A percentile compares a stretch with the other conserved stretches of the same genome.
Evolutionary conservation across 1,140 invertebrate genomes (phyloP).

Genomic region (Heterodera carotae): DNA sequence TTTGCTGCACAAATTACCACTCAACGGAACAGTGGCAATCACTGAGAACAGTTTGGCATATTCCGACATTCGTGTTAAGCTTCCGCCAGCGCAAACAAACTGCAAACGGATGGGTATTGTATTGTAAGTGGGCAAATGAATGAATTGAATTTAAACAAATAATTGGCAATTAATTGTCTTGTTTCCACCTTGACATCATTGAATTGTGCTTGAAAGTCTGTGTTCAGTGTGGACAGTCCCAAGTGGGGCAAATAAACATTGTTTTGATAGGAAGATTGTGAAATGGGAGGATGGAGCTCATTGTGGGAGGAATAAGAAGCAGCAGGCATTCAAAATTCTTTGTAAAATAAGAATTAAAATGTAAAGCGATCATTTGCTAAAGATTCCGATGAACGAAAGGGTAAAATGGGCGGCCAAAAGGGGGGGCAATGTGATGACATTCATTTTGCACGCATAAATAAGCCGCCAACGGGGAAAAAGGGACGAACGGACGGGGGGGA

Average conservation of each 20-base stretch:
- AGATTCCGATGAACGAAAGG: no score
- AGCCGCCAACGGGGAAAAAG: no score
- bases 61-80: conserved; percentile 86
- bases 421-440: no score
- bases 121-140: conserved; percentile 59
- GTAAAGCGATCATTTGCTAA: no score
- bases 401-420: no score
- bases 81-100: conserved; percentile 98
- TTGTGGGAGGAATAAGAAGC: background rate
- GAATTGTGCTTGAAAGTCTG: conserved; percentile 40
- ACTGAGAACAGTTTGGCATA: conserved; percentile 87
- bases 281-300: background rate
- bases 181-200: conserved; percentile 43
- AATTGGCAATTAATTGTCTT: conserved; percentile 19
- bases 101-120: no score
- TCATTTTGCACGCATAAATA: no score
- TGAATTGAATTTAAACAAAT: conserved; percentile 1
- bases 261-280: background rate
- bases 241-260: conserved; percentile 55
- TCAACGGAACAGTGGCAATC: conserved; percentile 84
- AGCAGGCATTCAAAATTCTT: background rate
- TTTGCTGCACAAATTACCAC: conserved; percentile 84
- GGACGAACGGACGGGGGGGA: no score
- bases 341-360: no score
- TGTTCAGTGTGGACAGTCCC: conserved; percentile 39